Base-by-base conservation (phyloP, 1,140 invertebrate species). In the Asbolus verrucosus region DNA sequence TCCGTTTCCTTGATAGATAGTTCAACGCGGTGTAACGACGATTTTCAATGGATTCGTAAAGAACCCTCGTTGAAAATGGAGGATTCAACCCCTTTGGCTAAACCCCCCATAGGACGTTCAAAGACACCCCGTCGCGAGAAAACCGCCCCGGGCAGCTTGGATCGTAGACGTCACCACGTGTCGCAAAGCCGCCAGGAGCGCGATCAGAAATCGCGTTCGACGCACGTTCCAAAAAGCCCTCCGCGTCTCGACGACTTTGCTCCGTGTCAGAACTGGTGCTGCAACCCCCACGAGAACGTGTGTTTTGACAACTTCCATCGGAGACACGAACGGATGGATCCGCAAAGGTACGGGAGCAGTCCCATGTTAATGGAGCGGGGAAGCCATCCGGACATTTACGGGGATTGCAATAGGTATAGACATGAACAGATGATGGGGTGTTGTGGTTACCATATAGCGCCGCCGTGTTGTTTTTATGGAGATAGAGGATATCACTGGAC, bases 41-140 rank as follows among this genome's bases (percentile, higher is more conserved):
- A 86, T 77, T 88, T 88, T 73, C 85, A 84, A 81, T 88, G 87
- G 87, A 84, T 88, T 60, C 74, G 73, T 73, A 80, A 75, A 65
- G 71, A 75, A 11, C 63, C 76, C 4, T 61, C 75, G 2, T 62
- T 72, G 6, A 77, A 73, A 54, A 78, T 79, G 76, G 76, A 78
- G 50, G 77, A 79, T 5, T 31, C 30, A 27, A 36, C 71, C n/a
- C 69, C 73, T 0, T 78, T 72, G 75, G 79, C 70, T 74, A 81
- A 81, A 66, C 83, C 73, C 46, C 77, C 75, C 68, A 77, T 65
- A 75, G 84, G 73, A 68, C 76, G 69, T 50, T 73, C 27, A 65
- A 77, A 76, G 31, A 72, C 74, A 0, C 65, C 74, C 0, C 69
- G 76, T 31, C 65, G 75, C 3, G 81, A 78, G 31, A 77, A 75